Evolutionary conservation across 2,888 invertebrate genomes (phyloP), one percentile per base, ranked within the genome.

Genomic region (Cybosia mesomella): DNA sequence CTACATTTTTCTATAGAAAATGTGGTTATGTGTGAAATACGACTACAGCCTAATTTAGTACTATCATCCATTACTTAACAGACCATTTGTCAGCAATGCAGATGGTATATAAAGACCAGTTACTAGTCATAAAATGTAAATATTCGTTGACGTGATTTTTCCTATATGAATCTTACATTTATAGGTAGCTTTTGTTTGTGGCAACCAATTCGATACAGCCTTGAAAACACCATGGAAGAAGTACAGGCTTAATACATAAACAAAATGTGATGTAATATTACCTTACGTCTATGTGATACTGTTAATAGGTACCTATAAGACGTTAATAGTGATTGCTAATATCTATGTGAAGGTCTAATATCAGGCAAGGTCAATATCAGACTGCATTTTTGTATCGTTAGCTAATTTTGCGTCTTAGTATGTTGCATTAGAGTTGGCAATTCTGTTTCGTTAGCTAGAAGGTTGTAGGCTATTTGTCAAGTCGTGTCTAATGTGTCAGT

Each of bases 321-420:
- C 66, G 49, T 72, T 60, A 63, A 76, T 79, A 71, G 72, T 73
- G 73, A 79, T 72, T 64, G 39, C 70, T 82, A 77, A 81, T 82
- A 86, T 82, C 76, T 87, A 83, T 89, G 88, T 86, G 87, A 89
- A 91, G 90, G 90, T 87, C 85, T 82, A 83, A 86, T 88, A 87
- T 82, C 83, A 79, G 75, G 81, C 90, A 92, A 93, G 93, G 92
- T 92, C 91, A 92, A 83, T 89, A 86, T 84, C 86, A 85, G 85
- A 76, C 74, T 75, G 74, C 64, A 75, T 70, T 73, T 72, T 67
- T 67, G 55, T 49, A 24, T 34, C 53, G 71, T 55, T 64, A 58
- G 39, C 36, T 70, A 59, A 74, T 77, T 85, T 74, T 81, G 74
- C 73, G 75, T 58, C 84, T 83, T 81, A 84, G 80, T 80, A 67